Conservation (phyloP, 2,888 invertebrate genomes). For the Clostera curtula region DNA sequence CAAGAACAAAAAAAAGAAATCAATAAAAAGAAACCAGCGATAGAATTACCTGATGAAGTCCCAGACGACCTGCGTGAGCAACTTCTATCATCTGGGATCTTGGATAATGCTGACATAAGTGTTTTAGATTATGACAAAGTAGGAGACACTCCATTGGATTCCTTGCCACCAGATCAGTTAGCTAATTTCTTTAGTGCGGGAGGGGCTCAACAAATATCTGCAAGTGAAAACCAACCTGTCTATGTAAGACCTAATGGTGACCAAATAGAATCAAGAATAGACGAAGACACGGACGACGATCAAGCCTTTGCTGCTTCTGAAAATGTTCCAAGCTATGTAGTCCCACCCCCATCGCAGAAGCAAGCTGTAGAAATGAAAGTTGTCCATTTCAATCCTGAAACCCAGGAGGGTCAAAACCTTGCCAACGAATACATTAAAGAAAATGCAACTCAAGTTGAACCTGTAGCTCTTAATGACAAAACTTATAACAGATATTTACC, state of each 20-base stretch:
- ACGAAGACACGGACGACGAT: constrained; percentile 64
- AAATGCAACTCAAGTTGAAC: constrained; percentile 82
- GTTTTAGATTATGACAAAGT: constrained; percentile 91
- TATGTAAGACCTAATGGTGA: constrained; percentile 79
- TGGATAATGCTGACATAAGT: constrained; percentile 91
- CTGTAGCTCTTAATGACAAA: constrained; percentile 82
- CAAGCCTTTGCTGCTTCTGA: constrained; percentile 76
- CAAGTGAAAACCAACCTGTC: constrained; percentile 81
- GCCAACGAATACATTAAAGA: constrained; percentile 82
- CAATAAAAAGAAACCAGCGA: constrained; percentile 70
- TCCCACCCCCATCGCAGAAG: constrained; percentile 37
- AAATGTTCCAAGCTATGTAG: constrained; percentile 53
- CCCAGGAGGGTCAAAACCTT: constrained; percentile 80
- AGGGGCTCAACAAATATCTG: constrained; percentile 81
- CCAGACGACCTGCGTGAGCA: constrained; percentile 91
- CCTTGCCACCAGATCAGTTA: constrained; percentile 87
- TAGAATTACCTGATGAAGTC: constrained; percentile 88
- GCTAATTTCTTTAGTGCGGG: constrained; percentile 92
- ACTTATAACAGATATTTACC: constrained; percentile 90
- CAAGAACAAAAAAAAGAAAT: constrained; percentile 63
- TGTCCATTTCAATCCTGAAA: constrained; percentile 85
- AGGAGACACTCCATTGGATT: constrained; percentile 88
- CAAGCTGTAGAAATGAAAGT: constrained; percentile 89
- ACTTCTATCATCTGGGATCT: constrained; percentile 87
- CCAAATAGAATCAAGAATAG: constrained; percentile 63